These are phyloP conservation scores for Mactromeris polynyma DNA, from an alignment of 2,888 invertebrate species.

Conservation along the genomic window DNA sequence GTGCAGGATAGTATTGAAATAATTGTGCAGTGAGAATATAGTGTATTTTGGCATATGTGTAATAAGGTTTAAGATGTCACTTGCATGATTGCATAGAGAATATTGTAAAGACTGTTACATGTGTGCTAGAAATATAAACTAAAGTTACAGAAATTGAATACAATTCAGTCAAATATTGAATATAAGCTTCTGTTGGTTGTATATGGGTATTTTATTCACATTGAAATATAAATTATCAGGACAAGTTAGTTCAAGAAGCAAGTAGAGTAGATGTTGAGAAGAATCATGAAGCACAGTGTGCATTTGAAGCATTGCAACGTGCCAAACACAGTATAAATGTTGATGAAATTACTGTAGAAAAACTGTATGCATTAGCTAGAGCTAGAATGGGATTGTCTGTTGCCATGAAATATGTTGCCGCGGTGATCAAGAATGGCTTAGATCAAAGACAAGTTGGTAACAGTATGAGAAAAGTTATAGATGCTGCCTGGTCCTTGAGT, in stretches of 20 bases:
- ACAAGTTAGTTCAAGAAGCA: neutral
- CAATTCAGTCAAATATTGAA: no score
- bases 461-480: neutral
- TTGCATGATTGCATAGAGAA: no score
- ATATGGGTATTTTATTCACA: no score
- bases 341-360: neutral
- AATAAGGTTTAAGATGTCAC: no score
- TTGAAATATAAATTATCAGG: no score
- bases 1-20: no score
- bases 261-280: neutral
- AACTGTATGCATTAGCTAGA: slow-evolving; percentile 4
- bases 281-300: neutral
- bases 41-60: no score
- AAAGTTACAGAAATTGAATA: no score
- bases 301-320: neutral
- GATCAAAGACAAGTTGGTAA: neutral
- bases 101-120: no score
- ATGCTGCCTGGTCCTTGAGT: neutral
- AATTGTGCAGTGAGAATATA: no score
- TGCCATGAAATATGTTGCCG: neutral
- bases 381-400: neutral
- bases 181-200: no score
- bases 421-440: neutral
- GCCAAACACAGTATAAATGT: neutral
- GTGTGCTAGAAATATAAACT: no score